phyloP scores from a whole-genome alignment of 2,113 vertebrate genomes.

The Morone chrysops region DNA sequence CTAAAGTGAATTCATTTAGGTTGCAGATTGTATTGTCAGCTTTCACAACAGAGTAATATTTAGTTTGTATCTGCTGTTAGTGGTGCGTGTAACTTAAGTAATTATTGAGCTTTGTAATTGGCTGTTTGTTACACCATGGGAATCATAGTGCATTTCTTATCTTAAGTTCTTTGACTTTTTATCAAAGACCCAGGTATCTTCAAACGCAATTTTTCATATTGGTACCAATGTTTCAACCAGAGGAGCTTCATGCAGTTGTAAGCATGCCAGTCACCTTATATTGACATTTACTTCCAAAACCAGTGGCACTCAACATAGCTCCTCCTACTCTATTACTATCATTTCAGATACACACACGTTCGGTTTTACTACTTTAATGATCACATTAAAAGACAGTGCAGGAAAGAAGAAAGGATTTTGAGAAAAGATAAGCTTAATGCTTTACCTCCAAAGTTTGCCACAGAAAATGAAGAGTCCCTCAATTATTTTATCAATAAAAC shows the following conservation, averaged over 20 bases:
- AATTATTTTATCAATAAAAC: background rate
- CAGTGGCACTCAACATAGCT: background rate
- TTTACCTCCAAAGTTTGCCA: too few species aligned
- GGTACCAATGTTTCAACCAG: background rate
- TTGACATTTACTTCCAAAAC: background rate
- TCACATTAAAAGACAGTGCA: constrained; percentile 1
- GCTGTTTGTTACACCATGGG: background rate
- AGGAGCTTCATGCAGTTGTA: background rate
- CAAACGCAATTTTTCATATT: background rate
- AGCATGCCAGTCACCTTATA: background rate
- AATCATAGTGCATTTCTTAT: background rate
- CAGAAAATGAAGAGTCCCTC: background rate
- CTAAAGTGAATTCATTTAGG: background rate
- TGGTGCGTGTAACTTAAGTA: background rate
- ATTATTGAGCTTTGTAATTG: background rate
- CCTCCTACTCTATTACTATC: background rate
- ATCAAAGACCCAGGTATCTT: background rate
- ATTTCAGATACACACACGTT: background rate
- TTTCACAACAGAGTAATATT: too few species aligned
- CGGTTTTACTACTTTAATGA: background rate
- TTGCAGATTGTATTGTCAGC: background rate
- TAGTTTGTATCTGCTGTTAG: background rate
- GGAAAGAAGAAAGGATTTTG: background rate
- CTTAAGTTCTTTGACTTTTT: background rate
- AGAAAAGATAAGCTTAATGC: background rate